Evolutionary conservation across 2,888 invertebrate species (phyloP).

Genomic region (Agonopterix alstromeriana): DNA sequence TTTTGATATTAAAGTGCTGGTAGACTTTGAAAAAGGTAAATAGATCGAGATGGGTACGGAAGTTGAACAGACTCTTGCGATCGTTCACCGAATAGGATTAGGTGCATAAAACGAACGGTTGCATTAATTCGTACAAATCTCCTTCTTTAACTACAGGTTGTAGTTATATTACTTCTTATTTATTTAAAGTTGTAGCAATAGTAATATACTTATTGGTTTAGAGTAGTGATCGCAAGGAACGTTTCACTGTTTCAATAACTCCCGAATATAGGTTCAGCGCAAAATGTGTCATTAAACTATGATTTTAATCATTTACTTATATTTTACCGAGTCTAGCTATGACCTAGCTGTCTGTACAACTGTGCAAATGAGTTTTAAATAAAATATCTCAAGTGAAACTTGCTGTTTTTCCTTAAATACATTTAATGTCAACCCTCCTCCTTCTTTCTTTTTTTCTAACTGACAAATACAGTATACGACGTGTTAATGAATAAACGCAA

Average conservation of each 20-base stretch:
- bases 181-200: constrained; percentile 72
- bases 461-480: too few relatives aligned
- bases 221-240: constrained; percentile 17
- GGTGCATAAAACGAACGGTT: constrained; percentile 36
- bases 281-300: constrained; percentile 15
- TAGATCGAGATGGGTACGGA: constrained; percentile 69
- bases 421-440: too few relatives aligned
- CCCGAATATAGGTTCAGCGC: not conserved
- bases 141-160: constrained; percentile 59
- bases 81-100: constrained; percentile 32
- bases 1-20: constrained; percentile 75
- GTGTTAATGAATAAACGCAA: too few relatives aligned
- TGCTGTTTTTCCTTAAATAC: too few relatives aligned
- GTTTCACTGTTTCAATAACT: not conserved
- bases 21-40: constrained; percentile 43
- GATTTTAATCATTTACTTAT: constrained; percentile 49
- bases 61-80: constrained; percentile 54
- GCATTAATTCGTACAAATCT: constrained; percentile 72
- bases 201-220: constrained; percentile 44
- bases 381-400: constrained; percentile 60
- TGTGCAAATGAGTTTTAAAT: constrained; percentile 65
- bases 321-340: constrained; percentile 53
- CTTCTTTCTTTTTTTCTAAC: too few relatives aligned
- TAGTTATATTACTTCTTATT: constrained; percentile 71
- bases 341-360: constrained; percentile 57